A percentile compares a stretch with the other conserved stretches of the same genome.
phyloP scores from a whole-genome alignment of 2,797 vertebrate genomes.

The Falco concolor region DNA sequence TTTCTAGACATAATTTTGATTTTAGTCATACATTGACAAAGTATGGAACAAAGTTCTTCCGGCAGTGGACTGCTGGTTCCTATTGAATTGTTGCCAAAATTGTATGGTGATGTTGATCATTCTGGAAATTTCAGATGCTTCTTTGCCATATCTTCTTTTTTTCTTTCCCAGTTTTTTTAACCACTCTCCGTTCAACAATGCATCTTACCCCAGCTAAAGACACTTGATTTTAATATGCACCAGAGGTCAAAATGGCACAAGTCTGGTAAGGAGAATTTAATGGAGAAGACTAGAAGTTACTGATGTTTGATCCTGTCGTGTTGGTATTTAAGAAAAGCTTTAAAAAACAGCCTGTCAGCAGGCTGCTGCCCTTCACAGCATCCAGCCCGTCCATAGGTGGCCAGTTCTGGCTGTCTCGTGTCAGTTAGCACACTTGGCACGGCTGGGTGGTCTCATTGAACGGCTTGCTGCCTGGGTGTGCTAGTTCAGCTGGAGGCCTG shows the following conservation, averaged over 20 bases:
- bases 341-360: not conserved
- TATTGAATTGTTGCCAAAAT: not conserved
- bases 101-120: not conserved
- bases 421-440: not conserved
- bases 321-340: not conserved
- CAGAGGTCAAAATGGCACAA: not conserved
- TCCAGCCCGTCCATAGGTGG: not conserved
- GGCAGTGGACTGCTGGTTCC: not conserved
- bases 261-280: not conserved
- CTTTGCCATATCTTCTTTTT: not conserved
- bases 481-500: not conserved
- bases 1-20: not conserved
- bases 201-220: not conserved
- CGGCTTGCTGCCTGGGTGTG: not conserved
- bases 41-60: not conserved
- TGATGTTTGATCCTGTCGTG: not conserved
- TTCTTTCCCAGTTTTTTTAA: not conserved
- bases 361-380: not conserved
- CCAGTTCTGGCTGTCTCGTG: not conserved
- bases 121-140: not conserved
- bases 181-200: not conserved
- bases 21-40: not conserved
- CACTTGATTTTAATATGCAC: not conserved
- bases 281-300: not conserved
- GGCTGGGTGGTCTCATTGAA: rapidly evolving